phyloP scores from a whole-genome alignment of 2,888 invertebrate genomes.

The Patella pellucida region DNA sequence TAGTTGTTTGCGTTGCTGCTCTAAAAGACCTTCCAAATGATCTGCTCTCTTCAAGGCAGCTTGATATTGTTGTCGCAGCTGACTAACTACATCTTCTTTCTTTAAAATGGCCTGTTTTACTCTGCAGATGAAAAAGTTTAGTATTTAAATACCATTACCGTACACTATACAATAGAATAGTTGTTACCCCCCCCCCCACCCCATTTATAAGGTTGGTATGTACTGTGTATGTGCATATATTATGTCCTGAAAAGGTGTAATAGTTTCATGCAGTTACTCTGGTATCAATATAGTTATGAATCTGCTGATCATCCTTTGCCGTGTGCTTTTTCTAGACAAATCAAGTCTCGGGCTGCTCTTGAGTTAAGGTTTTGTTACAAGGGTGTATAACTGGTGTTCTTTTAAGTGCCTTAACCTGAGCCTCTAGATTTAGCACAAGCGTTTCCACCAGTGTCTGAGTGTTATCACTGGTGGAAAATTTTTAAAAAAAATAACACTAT shows the following conservation, averaged over 20 bases:
- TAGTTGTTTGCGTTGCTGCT: conserved; percentile 70
- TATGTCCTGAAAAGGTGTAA: neutral
- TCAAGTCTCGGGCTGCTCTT: too few species aligned
- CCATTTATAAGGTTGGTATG: neutral
- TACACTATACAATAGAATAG: neutral
- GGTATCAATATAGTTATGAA: too few species aligned
- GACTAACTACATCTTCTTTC: conserved; percentile 70
- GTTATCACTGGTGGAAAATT: too few species aligned
- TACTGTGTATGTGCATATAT: neutral
- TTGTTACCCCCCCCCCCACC: too few species aligned
- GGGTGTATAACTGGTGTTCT: too few species aligned
- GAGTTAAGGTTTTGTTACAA: too few species aligned
- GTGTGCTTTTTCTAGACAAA: too few species aligned
- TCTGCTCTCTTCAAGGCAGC: conserved; percentile 71
- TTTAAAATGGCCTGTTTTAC: conserved; percentile 71
- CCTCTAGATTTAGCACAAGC: too few species aligned
- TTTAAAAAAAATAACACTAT: too few species aligned
- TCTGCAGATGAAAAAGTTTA: conserved; percentile 46
- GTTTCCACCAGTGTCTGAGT: too few species aligned
- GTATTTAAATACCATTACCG: neutral
- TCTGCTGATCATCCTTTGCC: too few species aligned
- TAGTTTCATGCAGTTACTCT: neutral
- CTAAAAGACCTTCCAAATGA: conserved; percentile 70
- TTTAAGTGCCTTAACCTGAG: too few species aligned
- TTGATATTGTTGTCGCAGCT: conserved; percentile 68